Percentiles rank a stretch among this genome's conserved stretches.
phyloP scores from a whole-genome alignment of 2,797 vertebrate genomes.

The Protonibea diacanthus region DNA sequence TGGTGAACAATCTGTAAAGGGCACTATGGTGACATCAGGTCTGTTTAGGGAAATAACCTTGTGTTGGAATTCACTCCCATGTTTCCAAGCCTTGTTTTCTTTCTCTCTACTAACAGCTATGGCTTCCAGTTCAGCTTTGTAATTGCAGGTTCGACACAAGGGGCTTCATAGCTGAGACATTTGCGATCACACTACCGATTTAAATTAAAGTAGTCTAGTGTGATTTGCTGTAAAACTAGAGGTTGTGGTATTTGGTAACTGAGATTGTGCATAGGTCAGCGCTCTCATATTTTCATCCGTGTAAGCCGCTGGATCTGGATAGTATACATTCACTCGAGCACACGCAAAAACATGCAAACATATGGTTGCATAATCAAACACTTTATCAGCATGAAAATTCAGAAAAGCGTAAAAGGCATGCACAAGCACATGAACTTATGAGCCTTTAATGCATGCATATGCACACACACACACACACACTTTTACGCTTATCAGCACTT shows the following conservation, averaged over 20 bases:
- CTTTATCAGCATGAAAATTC: neutral
- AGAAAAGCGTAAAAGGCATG: neutral
- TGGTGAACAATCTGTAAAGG: slow-evolving; percentile 28
- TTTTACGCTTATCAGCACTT: neutral
- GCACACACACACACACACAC: neutral
- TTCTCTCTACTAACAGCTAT: neutral
- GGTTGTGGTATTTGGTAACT: neutral
- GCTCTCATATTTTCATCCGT: slow-evolving; percentile 31
- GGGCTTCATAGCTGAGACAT: slow-evolving; percentile 2
- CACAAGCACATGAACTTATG: neutral
- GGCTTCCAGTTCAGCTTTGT: neutral
- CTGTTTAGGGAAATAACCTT: slow-evolving; percentile 46
- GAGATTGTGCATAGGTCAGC: slow-evolving; percentile 19
- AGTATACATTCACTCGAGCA: neutral
- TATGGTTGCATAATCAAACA: neutral
- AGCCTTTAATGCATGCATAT: neutral
- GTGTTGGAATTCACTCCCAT: slow-evolving; percentile 13
- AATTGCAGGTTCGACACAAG: neutral
- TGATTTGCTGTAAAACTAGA: neutral
- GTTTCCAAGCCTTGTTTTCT: slow-evolving; percentile 10
- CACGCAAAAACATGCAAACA: neutral
- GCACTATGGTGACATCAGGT: slow-evolving; percentile 7
- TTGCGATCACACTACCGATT: neutral
- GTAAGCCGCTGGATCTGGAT: slow-evolving; percentile 17
- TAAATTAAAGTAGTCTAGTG: neutral